Conservation (phyloP, 2,113 vertebrate genomes). For the Halcyon malimbica region DNA sequence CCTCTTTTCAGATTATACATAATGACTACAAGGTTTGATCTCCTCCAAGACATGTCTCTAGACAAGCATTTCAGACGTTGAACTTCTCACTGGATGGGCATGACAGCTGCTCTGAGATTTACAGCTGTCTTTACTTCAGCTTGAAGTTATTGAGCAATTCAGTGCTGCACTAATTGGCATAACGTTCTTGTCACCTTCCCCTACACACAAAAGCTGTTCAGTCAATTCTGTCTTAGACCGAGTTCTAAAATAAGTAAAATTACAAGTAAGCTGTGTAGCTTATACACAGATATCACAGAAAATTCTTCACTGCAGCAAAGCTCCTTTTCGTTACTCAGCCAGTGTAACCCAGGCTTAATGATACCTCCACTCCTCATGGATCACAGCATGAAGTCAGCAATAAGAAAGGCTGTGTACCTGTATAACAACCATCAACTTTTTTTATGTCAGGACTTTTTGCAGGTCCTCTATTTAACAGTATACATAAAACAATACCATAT, state of each 20-base stretch:
- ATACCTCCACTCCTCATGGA: fast-evolving
- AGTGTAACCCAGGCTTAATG: not conserved
- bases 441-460: not conserved
- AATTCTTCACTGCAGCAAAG: not conserved
- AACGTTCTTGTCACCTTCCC: not conserved
- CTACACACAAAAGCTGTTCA: not conserved
- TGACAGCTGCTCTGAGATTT: not conserved
- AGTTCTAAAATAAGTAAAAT: not conserved
- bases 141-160: not conserved
- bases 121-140: not conserved
- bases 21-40: not conserved
- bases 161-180: not conserved
- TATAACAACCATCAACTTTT: not conserved
- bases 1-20: not conserved
- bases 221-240: not conserved
- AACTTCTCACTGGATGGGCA: not conserved
- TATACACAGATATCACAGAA: not conserved
- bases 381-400: not conserved
- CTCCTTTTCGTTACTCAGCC: not conserved
- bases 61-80: not conserved
- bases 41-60: not conserved
- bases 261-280: not conserved
- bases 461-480: not conserved
- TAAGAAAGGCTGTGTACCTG: not conserved
- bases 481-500: not conserved